Evolutionary conservation across 2,797 vertebrate genomes (phyloP), one percentile per base, ranked within the genome.

Genomic region (Sebastes cheni): DNA sequence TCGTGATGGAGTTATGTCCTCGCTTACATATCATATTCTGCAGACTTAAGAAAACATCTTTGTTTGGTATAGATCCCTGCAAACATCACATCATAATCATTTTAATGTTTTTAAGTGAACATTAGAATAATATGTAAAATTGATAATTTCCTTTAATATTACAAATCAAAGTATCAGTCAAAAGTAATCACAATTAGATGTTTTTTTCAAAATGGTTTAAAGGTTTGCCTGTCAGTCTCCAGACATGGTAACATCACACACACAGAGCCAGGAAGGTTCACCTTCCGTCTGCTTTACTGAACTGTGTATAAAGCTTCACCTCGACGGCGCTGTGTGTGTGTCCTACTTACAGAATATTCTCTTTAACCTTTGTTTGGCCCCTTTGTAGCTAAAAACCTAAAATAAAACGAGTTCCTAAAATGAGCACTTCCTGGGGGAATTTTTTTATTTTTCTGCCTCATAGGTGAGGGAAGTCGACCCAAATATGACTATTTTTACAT

Each of bases 381-480:
- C 75, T 86, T 34, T 76, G 18, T 7, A 32, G 42, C 12, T 18
- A 20, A 66, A 80, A 67, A 18, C 25, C 18, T 10, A 42, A 50
- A 20, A 36, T 50, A 20, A 46, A 29, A 50, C 2, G 6, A 79
- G 50, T 62, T 82, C 34, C 66, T 54, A 20, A 81, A 72, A 75
- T 25, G 23, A 85, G 46, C 42, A 12, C 72, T 20, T 80, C n/a
- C 54, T 39, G 10, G 3, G 39, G 74, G 50, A 16, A 0, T n/a
- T 22, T 36, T 62, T 14, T 9, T n/a, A 18, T 52, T n/a, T 52
- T 69, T 62, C 18, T 58, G 39, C 39, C 30, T 75, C 25, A 1
- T 16, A 75, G 65, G 74, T 81, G 56, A 79, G 30, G 20, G 23
- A 78, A 72, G 66, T 73, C 7, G 77, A 84, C 85, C 79, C 59